Conservation (phyloP, 2,797 vertebrate genomes). For the Acipenser transmontanus region DNA sequence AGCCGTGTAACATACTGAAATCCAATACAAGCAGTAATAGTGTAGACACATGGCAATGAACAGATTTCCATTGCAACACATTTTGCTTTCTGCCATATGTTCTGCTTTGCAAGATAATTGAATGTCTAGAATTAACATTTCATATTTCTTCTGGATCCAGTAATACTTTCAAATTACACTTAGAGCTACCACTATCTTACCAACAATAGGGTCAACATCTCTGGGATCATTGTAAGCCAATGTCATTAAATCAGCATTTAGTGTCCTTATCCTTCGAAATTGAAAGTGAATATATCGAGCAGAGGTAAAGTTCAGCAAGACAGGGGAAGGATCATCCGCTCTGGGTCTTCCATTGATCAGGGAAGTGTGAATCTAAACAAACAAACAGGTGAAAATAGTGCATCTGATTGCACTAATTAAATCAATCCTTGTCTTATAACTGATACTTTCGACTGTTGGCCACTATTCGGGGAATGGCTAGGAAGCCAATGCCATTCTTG, state of each 20-base stretch:
- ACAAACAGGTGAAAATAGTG: conserved; percentile 18
- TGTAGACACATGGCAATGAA: conserved; percentile 10
- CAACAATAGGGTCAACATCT: conserved; percentile 87
- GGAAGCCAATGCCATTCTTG: too few species aligned
- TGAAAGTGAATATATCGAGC: conserved; percentile 86
- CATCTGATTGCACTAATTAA: conserved; percentile 9
- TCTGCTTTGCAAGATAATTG: conserved; percentile 2
- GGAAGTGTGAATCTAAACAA: conserved; percentile 84
- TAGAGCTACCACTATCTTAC: conserved; percentile 51
- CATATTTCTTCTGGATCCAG: background rate
- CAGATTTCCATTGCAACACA: conserved; percentile 27
- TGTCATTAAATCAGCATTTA: conserved; percentile 96
- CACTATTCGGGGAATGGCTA: too few species aligned
- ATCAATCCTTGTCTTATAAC: background rate
- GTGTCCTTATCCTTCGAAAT: conserved; percentile 84
- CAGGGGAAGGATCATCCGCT: conserved; percentile 82
- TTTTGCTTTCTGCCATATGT: conserved; percentile 35
- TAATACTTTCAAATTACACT: too few species aligned
- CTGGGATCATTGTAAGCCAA: conserved; percentile 70
- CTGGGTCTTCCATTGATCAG: conserved; percentile 90
- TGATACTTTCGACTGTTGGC: too few species aligned
- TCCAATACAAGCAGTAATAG: conserved; percentile 4
- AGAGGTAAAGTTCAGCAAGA: conserved; percentile 85
- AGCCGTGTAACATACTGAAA: background rate
- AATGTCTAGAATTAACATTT: background rate